Conservation (phyloP, 2,113 vertebrate genomes). For the Macaca nemestrina region DNA sequence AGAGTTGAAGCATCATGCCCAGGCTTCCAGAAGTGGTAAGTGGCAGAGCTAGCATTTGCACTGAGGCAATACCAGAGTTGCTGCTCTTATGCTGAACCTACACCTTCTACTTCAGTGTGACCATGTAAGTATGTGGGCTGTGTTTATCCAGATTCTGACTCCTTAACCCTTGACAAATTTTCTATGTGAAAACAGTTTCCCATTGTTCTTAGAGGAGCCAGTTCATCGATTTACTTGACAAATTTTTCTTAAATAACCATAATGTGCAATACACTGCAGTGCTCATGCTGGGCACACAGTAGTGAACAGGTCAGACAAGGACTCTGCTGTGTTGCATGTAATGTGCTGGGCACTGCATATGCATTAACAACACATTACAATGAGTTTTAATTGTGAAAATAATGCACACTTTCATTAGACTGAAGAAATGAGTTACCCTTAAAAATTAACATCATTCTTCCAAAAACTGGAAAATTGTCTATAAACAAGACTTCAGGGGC, state of each 20-base stretch:
- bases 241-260: background rate
- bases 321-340: background rate
- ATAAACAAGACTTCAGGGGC: too few species aligned
- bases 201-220: background rate
- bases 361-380: too few species aligned
- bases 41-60: background rate
- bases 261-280: background rate
- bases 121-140: background rate
- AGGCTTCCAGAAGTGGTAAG: background rate
- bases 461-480: background rate
- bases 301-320: background rate
- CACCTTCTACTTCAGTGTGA: background rate
- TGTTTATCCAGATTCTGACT: background rate
- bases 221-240: background rate
- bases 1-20: background rate
- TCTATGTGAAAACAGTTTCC: background rate
- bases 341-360: background rate
- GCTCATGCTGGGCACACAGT: background rate
- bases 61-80: accelerated
- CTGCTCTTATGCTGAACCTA: background rate
- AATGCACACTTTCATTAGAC: background rate
- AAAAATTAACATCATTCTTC: background rate
- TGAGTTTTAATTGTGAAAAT: background rate
- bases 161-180: background rate
- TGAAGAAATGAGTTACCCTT: background rate